Base-by-base conservation (phyloP, 2,113 vertebrate species). In the Hemicordylus capensis region DNA sequence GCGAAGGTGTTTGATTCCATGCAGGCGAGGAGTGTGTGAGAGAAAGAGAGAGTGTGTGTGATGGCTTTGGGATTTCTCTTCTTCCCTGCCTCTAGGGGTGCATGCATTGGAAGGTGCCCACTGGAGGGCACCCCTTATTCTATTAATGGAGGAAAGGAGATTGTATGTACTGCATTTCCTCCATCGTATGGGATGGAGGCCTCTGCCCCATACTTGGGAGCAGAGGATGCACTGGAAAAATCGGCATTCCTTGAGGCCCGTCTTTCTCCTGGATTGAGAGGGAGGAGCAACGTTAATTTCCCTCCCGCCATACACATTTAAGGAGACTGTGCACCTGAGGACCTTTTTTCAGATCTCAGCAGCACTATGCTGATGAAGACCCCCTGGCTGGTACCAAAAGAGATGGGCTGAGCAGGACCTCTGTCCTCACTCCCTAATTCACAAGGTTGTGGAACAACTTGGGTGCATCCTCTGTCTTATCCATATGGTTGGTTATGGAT, bases 21-120 rank as follows among this genome's bases (percentile, higher is more conserved):
- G 42, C 84, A 85, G 76, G 84, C 70, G 74, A 69, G 54, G 39
- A 78, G 54, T n/a, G 44, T 77, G 58, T 24, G 39, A 20, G 69
- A 26, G 69, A 70, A 37, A 42, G 22, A 59, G 34, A 37, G 4
- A 20, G 28, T 19, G 4, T 54, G 31, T 72, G 39, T 44, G 54
- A 22, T 31, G 56, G 76, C n/a, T 39, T 80, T 72, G 56, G 56
- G 66, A 19, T 37, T 61, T 63, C 67, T 39, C 26, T 48, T 34
- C 14, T 61, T 46, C 20, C 37, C 39, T 37, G 63, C n/a, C 61
- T 26, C 73, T 67, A 58, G 37, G 63, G 63, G 74, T 54, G n/a
- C 59, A 56, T 39, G 37, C 46, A 31, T 24, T 15, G 42, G 19
- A 31, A 78, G n/a, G 42, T 70, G 42, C 8, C 7, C 51, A 3